Conservation (phyloP, 1,140 invertebrate species). For the Adelges cooleyi region DNA sequence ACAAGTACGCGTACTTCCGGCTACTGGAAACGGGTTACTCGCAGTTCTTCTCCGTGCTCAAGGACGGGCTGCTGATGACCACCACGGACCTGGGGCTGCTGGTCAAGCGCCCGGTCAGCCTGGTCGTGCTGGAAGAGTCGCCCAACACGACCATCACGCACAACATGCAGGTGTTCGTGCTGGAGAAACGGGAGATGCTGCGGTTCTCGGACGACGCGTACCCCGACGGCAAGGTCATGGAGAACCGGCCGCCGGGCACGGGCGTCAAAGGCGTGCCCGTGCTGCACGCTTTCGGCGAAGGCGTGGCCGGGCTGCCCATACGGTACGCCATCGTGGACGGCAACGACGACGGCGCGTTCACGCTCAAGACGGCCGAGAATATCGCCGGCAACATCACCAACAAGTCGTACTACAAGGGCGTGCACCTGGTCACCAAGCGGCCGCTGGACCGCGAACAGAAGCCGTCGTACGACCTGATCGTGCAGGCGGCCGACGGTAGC, state of each 20-base stretch:
- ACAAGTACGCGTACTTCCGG: slow-evolving; percentile 47
- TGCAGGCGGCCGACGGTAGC: slow-evolving; percentile 61
- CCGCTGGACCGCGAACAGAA: slow-evolving; percentile 61
- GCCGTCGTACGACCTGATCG: slow-evolving; percentile 53
- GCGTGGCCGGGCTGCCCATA: slow-evolving; percentile 34
- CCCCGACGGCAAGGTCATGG: slow-evolving; percentile 50
- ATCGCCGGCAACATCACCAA: slow-evolving; percentile 41
- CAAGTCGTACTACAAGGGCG: slow-evolving; percentile 44
- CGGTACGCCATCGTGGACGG: slow-evolving; percentile 57
- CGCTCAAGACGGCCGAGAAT: slow-evolving; percentile 41
- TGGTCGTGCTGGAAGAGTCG: slow-evolving; percentile 67
- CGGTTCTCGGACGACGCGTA: slow-evolving; percentile 58
- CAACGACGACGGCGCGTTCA: slow-evolving; percentile 55
- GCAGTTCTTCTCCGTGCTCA: slow-evolving; percentile 73
- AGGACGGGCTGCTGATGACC: slow-evolving; percentile 79
- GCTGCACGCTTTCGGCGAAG: slow-evolving; percentile 42
- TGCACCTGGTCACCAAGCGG: slow-evolving; percentile 57
- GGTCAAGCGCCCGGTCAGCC: slow-evolving; percentile 63
- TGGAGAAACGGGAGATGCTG: slow-evolving; percentile 66
- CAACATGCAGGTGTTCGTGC: slow-evolving; percentile 64
- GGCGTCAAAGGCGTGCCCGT: slow-evolving; percentile 53
- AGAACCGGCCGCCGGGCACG: slow-evolving; percentile 60
- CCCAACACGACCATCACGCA: slow-evolving; percentile 66
- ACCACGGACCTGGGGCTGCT: slow-evolving; percentile 67
- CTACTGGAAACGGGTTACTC: slow-evolving; percentile 64